Base-by-base conservation (phyloP, 1,140 invertebrate genomes). In the Eueides isabella region DNA sequence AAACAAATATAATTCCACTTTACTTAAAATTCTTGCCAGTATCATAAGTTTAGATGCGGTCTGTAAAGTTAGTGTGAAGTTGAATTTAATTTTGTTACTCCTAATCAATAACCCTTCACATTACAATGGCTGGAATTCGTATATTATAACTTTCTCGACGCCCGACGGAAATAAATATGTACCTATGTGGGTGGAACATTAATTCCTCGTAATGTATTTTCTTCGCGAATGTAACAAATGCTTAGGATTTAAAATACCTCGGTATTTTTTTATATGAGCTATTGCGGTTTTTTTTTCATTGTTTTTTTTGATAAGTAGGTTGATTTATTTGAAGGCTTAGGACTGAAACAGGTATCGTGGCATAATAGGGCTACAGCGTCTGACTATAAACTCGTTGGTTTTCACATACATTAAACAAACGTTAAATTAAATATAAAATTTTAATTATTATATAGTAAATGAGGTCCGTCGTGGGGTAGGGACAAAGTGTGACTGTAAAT, bases 211-310 rank as follows among this genome's bases (percentile, higher is more conserved):
- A 69, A 69, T 33, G 30, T 69, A 33, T 69, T 69, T 69, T 19
- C 48, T 33, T 67, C 48, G 30, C 31, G 67, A 35, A 55, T 69
- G 29, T 68, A 33, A 61, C 30, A 69, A 69, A 61, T 61, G 67
- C 29, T 69, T 29, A 61, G 30, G 67, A 61, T 68, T 68, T 35
- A 29, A 61, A 44, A 61, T 29, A 30, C 44, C 26, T 28, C 38
- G 12, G 23, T 38, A 35, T 38, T 66, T 44, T 66, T 44, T 55
- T 55, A 55, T 44, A 44, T 55, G 23, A 55, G 23, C 2, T 14
- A 14, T 55, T 55, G 19, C 23, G 9, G 48, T 55, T 23, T 55
- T 55, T 55, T 23, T 38, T 35, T 26, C 12, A 26, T 26, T 14
- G 41, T 66, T 2, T 12, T 7, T 23, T 55, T 55, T 23, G 35